These are phyloP conservation scores for Phainopepla nitens DNA, from an alignment of 2,113 vertebrate genomes.

Conservation along the genomic window DNA sequence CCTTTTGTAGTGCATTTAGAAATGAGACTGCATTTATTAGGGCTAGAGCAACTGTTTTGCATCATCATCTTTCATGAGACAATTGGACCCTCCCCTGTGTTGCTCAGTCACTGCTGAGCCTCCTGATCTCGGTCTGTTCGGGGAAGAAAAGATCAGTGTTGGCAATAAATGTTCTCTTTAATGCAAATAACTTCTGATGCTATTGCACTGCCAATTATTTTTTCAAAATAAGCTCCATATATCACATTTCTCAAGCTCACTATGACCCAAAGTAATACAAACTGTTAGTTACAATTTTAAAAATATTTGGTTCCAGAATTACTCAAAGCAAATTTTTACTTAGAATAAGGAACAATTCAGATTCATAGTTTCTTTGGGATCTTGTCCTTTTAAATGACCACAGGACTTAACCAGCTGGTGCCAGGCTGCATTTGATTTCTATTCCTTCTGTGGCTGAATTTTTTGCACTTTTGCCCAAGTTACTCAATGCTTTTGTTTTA, in stretches of 20 bases:
- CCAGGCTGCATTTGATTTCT: neutral
- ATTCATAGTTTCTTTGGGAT: neutral
- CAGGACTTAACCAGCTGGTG: neutral
- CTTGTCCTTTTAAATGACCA: neutral
- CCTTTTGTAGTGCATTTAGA: constrained; percentile 42
- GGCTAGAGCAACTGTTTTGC: neutral
- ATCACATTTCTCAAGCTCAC: neutral
- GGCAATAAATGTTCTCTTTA: neutral
- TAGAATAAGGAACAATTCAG: neutral
- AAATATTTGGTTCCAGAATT: neutral
- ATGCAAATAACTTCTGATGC: neutral
- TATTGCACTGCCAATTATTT: neutral
- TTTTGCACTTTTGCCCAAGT: neutral
- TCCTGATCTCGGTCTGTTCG: neutral
- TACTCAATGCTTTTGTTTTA: neutral
- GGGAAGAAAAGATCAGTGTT: neutral
- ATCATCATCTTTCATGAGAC: constrained; percentile 32
- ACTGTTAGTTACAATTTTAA: neutral
- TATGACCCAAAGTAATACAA: neutral
- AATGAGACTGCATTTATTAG: constrained; percentile 44
- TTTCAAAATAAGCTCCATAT: neutral
- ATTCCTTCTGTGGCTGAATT: neutral
- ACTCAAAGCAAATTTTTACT: neutral
- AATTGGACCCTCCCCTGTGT: constrained; percentile 6
- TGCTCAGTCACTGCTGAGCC: neutral